phyloP scores from a whole-genome alignment of 2,888 invertebrate species.

The Drosophila imparisetae region DNA sequence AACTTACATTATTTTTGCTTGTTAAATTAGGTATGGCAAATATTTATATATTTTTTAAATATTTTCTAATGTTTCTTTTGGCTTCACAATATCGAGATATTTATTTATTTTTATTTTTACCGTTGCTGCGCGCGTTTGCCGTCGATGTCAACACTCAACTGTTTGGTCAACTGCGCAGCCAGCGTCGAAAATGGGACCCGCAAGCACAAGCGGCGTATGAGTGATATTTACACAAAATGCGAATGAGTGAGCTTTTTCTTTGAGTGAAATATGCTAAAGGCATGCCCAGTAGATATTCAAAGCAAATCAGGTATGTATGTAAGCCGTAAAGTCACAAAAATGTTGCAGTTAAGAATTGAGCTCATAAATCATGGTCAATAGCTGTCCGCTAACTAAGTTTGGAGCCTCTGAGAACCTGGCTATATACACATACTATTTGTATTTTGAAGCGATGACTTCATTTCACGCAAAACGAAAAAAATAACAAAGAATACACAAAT shows the following conservation, averaged over 20 bases:
- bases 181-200: constrained; percentile 47
- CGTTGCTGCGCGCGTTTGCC: constrained; percentile 69
- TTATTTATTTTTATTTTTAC: constrained; percentile 29
- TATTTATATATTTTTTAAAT: constrained; percentile 1
- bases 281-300: neutral
- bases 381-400: constrained; percentile 22
- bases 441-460: constrained; percentile 76
- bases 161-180: constrained; percentile 73
- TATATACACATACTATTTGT: constrained; percentile 25
- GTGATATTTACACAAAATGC: constrained; percentile 58
- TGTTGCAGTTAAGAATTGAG: constrained; percentile 13
- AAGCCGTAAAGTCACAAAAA: constrained; percentile 10
- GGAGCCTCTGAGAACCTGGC: constrained; percentile 19
- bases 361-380: constrained; percentile 30
- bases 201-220: constrained; percentile 74
- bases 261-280: constrained; percentile 20
- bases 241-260: constrained; percentile 55
- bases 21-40: neutral
- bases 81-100: constrained; percentile 5
- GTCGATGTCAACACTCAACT: constrained; percentile 73
- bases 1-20: constrained; percentile 36
- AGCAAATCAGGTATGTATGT: neutral
- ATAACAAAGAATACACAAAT: constrained; percentile 10
- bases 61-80: constrained; percentile 19
- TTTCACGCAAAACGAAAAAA: constrained; percentile 41